Evolutionary conservation across 1,140 invertebrate genomes (phyloP).

Genomic region (Drosophila pandora): DNA sequence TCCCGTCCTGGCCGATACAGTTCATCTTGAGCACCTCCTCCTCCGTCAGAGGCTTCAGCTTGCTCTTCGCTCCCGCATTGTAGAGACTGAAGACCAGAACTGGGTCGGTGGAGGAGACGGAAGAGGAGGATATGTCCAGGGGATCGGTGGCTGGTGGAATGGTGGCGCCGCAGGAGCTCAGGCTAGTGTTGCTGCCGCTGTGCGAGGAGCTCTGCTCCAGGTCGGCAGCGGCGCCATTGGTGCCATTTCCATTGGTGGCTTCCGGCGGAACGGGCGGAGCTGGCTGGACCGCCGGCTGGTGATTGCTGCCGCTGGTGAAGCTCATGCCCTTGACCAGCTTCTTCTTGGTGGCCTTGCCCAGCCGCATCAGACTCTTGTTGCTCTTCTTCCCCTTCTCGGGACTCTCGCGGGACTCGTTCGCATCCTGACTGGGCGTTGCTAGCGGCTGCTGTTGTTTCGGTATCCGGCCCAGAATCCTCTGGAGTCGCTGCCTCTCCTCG

Average conservation of each 20-base stretch:
- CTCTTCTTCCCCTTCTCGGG: constrained; percentile 52
- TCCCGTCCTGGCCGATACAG: constrained; percentile 70
- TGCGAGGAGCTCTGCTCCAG: constrained; percentile 61
- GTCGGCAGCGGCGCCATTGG: constrained; percentile 19
- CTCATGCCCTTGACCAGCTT: constrained; percentile 80
- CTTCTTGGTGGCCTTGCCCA: constrained; percentile 79
- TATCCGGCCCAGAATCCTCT: constrained; percentile 69
- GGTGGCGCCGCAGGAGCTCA: constrained; percentile 57
- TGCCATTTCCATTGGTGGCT: constrained; percentile 20
- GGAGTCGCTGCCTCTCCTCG: constrained; percentile 71
- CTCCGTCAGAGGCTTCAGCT: constrained; percentile 77
- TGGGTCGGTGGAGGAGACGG: constrained; percentile 3
- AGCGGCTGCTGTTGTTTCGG: constrained; percentile 32
- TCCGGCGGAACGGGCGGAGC: constrained; percentile 19
- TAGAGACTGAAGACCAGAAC: constrained; percentile 79
- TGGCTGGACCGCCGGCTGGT: not conserved
- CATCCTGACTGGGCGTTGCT: not conserved
- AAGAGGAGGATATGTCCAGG: not conserved
- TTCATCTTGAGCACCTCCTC: constrained; percentile 83
- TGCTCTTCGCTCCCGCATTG: constrained; percentile 69
- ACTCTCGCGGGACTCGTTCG: constrained; percentile 13
- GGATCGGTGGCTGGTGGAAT: constrained; percentile 7
- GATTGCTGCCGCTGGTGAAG: constrained; percentile 50
- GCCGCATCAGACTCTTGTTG: constrained; percentile 70
- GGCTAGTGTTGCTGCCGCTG: constrained; percentile 69